phyloP scores from a whole-genome alignment of 1,140 invertebrate genomes.

The Popillia japonica region DNA sequence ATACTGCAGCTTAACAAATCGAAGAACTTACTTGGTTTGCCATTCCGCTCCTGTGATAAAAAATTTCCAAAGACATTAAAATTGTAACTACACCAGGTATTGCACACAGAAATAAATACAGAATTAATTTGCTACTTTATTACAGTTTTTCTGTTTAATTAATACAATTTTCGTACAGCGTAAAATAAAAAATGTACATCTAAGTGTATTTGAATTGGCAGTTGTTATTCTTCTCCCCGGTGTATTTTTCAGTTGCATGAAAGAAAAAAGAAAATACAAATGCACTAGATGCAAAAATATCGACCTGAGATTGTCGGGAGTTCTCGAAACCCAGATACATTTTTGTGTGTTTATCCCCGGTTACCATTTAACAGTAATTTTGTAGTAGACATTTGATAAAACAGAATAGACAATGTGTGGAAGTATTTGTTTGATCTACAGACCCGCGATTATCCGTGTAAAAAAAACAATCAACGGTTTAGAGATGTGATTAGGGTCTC shows the following conservation, averaged over 20 bases:
- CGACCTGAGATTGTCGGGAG: constrained; percentile 19
- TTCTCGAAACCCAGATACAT: not conserved
- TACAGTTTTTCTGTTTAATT: constrained; percentile 21
- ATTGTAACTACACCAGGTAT: too few relatives aligned
- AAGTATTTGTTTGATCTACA: not conserved
- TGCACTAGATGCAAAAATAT: constrained; percentile 16
- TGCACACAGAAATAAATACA: not conserved
- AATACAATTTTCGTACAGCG: constrained; percentile 25
- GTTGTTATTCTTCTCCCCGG: constrained; percentile 15
- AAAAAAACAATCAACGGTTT: not conserved
- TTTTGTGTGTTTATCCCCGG: not conserved
- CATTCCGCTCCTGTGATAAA: too few relatives aligned
- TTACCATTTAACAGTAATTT: not conserved
- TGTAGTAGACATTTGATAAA: not conserved
- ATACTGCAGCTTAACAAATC: too few relatives aligned
- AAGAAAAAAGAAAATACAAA: constrained; percentile 25
- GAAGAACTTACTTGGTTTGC: too few relatives aligned
- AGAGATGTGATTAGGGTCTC: not conserved
- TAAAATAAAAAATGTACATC: constrained; percentile 29
- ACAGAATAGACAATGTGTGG: constrained; percentile 13
- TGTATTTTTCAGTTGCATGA: constrained; percentile 23
- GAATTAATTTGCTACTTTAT: constrained; percentile 34
- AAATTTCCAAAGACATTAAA: too few relatives aligned
- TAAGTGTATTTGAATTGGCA: constrained; percentile 24
- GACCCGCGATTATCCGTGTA: not conserved